These are phyloP conservation scores for Ahaetulla prasina DNA, from an alignment of 2,113 vertebrate genomes.

Conservation along the genomic window DNA sequence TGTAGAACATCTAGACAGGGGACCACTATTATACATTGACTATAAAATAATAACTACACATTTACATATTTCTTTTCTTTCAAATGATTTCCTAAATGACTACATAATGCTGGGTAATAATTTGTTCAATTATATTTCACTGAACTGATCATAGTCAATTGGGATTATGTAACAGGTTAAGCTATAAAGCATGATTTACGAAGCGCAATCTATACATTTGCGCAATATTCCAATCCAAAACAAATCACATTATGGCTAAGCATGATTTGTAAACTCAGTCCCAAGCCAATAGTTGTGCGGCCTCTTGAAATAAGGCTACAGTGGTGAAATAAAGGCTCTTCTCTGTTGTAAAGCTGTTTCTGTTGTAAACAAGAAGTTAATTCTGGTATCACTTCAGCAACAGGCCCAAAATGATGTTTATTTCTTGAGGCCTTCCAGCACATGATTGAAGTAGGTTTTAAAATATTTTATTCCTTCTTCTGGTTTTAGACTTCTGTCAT, in stretches of 20 bases:
- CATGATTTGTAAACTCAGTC: background rate
- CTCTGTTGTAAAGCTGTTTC: background rate
- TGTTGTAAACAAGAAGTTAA: background rate
- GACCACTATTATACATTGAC: slow-evolving; percentile 18
- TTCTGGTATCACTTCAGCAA: background rate
- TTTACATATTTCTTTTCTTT: slow-evolving; percentile 2
- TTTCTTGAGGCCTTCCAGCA: background rate
- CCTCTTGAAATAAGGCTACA: background rate
- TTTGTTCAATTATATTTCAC: background rate
- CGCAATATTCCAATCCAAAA: background rate
- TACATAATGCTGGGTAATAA: background rate
- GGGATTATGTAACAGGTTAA: background rate
- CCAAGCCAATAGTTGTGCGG: background rate
- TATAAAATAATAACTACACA: background rate
- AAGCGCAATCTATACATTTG: background rate
- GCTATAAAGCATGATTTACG: background rate
- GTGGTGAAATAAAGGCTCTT: background rate
- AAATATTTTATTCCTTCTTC: background rate
- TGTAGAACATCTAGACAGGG: slow-evolving; percentile 34
- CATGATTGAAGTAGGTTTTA: background rate
- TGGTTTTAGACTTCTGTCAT: background rate
- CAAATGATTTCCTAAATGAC: background rate
- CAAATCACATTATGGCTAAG: background rate
- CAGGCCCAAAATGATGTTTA: background rate
- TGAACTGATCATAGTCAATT: background rate